phyloP scores from a whole-genome alignment of 2,113 vertebrate species.

The Myrmophylax atrothorax region DNA sequence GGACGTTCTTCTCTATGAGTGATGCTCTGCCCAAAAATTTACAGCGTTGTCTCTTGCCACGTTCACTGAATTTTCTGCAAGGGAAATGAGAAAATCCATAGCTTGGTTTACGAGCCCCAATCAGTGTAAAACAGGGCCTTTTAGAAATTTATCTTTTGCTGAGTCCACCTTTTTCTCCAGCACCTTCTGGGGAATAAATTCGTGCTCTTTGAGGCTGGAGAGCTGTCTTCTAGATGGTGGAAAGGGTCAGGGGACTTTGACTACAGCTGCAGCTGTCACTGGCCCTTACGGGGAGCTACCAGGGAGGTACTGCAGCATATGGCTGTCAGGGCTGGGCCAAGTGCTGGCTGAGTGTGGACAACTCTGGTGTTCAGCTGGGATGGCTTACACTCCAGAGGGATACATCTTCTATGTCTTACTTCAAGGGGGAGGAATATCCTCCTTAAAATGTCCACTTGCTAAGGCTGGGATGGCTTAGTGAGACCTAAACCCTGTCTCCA shows the following conservation, averaged over 20 bases:
- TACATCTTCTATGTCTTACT: accelerated
- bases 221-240: not conserved
- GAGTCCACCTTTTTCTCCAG: constrained; percentile 35
- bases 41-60: not conserved
- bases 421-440: not conserved
- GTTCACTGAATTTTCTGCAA: constrained; percentile 29
- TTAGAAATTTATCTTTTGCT: constrained; percentile 56
- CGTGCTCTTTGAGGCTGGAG: not conserved
- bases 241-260: accelerated
- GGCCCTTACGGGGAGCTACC: accelerated
- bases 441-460: not conserved
- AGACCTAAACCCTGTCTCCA: not conserved
- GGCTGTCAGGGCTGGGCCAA: not conserved
- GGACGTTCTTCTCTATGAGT: not conserved
- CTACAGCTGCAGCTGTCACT: not conserved
- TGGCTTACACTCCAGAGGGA: not conserved
- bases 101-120: constrained; percentile 37
- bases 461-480: not conserved
- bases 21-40: constrained; percentile 4
- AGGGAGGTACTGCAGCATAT: not conserved
- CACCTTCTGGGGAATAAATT: constrained; percentile 41
- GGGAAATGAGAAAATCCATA: constrained; percentile 56
- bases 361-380: not conserved
- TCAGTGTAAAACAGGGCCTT: constrained; percentile 40
- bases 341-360: not conserved